Conservation (phyloP, 2,888 invertebrate species). For the Trissolcus japonicus region DNA sequence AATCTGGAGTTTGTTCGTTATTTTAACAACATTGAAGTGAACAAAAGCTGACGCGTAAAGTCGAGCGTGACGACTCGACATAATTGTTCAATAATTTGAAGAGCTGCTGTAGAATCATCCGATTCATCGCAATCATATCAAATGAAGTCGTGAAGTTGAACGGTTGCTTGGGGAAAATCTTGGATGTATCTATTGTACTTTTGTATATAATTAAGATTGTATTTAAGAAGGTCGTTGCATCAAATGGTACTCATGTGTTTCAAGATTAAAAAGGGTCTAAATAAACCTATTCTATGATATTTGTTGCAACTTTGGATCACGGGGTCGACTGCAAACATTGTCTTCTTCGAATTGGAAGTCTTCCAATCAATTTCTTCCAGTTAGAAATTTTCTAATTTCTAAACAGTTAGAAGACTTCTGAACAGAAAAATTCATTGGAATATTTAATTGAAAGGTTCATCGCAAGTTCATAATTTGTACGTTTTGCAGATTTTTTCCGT, state of each 20-base stretch:
- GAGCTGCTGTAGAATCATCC: constrained; percentile 53
- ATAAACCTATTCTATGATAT: neutral
- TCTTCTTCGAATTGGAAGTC: neutral
- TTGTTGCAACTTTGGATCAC: constrained; percentile 11
- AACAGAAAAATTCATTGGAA: too few relatives aligned
- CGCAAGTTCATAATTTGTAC: too few relatives aligned
- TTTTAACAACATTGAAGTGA: constrained; percentile 4
- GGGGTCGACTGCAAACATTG: constrained; percentile 6
- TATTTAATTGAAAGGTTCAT: too few relatives aligned
- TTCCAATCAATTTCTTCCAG: neutral
- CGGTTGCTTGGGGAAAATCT: constrained; percentile 39
- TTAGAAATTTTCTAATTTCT: too few relatives aligned
- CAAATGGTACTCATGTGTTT: constrained; percentile 43
- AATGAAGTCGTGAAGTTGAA: constrained; percentile 36
- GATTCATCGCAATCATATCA: constrained; percentile 58
- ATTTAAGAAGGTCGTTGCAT: constrained; percentile 48
- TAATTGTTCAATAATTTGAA: constrained; percentile 46
- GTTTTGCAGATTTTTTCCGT: too few relatives aligned
- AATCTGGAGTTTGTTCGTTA: constrained; percentile 27
- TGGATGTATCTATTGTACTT: constrained; percentile 56
- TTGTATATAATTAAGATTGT: constrained; percentile 55
- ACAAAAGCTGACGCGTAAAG: too few relatives aligned
- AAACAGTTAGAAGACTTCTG: too few relatives aligned
- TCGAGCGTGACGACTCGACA: constrained; percentile 8
- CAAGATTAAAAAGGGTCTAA: neutral